A percentile compares a stretch with the other conserved stretches of the same genome.
phyloP scores from a whole-genome alignment of 2,113 vertebrate genomes.

The Ammospiza nelsoni region DNA sequence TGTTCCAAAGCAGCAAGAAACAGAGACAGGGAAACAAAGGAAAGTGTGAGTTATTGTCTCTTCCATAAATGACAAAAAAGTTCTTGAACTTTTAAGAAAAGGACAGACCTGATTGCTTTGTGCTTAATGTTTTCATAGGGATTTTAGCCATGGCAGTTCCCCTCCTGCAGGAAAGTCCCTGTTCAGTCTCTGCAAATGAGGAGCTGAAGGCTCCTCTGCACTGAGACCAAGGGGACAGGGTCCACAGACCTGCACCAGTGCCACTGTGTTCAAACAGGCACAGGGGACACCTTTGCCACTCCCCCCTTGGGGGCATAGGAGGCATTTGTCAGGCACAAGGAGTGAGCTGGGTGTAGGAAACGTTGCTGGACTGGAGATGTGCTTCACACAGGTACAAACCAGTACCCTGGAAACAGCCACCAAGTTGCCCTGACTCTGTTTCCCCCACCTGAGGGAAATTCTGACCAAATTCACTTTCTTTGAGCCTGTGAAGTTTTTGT shows the following conservation, averaged over 20 bases:
- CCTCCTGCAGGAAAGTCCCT: background rate
- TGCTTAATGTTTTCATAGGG: background rate
- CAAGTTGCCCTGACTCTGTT: background rate
- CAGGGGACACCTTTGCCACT: background rate
- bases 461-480: background rate
- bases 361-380: fast-evolving
- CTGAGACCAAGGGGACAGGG: background rate
- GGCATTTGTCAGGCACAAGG: background rate
- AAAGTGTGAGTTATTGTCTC: background rate
- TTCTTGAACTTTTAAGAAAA: background rate
- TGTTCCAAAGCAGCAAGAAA: slow-evolving; percentile 48
- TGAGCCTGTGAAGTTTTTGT: background rate
- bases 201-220: background rate
- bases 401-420: background rate
- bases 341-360: fast-evolving
- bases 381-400: background rate
- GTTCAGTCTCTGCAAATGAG: background rate
- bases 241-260: background rate
- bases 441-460: background rate
- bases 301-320: background rate
- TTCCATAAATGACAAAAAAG: background rate
- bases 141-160: background rate
- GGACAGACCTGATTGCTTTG: background rate
- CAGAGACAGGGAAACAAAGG: background rate
- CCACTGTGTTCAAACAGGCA: fast-evolving